Evolutionary conservation across 2,113 vertebrate species (phyloP).

Genomic region (Seriola dumerili): DNA sequence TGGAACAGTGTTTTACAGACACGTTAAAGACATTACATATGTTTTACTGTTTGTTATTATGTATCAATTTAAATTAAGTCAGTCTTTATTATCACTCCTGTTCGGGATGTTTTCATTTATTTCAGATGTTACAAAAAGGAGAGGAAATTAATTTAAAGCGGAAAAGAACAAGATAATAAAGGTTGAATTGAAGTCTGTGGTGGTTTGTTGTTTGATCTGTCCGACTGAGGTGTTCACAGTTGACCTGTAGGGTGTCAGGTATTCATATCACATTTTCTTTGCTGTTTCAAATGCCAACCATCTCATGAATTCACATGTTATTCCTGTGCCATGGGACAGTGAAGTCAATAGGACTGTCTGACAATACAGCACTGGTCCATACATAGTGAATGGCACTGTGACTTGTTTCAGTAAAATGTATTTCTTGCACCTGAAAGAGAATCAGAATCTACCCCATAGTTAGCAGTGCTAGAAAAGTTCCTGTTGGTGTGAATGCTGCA

Average conservation of each 20-base stretch:
- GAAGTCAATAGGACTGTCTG: neutral
- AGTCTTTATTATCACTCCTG: constrained; percentile 88
- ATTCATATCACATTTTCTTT: neutral
- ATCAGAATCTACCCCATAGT: neutral
- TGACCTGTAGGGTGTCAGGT: neutral
- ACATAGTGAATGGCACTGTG: neutral
- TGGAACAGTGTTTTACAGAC: constrained; percentile 87
- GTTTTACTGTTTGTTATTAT: constrained; percentile 79
- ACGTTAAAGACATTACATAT: constrained; percentile 86
- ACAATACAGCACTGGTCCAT: neutral
- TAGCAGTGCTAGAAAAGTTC: too few relatives aligned
- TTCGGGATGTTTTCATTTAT: constrained; percentile 85
- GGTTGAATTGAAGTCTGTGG: constrained; percentile 82
- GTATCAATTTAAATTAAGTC: constrained; percentile 88
- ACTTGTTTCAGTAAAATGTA: neutral
- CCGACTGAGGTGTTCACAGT: neutral
- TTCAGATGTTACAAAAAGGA: constrained; percentile 86
- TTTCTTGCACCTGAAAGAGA: neutral
- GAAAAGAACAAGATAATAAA: constrained; percentile 89
- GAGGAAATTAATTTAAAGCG: constrained; percentile 87
- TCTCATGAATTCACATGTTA: neutral
- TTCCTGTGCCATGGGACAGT: neutral
- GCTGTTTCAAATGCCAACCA: neutral
- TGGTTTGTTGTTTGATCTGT: constrained; percentile 41
- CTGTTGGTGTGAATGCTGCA: neutral